Evolutionary conservation across 1,140 invertebrate species (phyloP), one percentile per base, ranked within the genome.

Genomic region (Drosophila parabipectinata): DNA sequence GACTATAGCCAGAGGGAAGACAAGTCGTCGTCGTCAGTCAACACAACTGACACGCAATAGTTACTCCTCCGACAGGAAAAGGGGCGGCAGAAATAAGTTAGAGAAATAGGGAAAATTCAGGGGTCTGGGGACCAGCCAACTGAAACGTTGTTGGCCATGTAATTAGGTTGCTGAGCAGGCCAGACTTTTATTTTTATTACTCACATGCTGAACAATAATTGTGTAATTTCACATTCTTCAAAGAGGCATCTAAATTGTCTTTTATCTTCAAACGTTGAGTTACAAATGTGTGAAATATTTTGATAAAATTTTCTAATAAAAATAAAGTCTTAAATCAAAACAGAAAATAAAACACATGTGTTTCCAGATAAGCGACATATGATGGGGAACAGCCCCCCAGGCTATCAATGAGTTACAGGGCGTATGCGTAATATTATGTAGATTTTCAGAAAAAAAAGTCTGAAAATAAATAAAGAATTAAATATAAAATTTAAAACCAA

Each of bases 321-420:
- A 71, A 30, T 12, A 57, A 56, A 54, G 69, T 63, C 71, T 76
- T 88, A 88, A 82, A 87, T 87, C 83, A 87, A 80, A 77, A 69
- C 55, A 74, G 55, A 51, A 67, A 69, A 84, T 53, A 72, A 75
- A 62, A 72, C 75, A 79, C 51, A 69, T 74, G 63, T 39, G 60
- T 54, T 34, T 26, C 12, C 52, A 39, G 61, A 56, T 45, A 72
- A 41, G 45, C n/a, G 45, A 47, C 28, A 62, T n/a, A 52, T 28
- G 34, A 10, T 39, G 39, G 54, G 12, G n/a, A 21, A 21, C 21
- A 21, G 21, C 21, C 21, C 34, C 15, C 51, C 41, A 44, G 63
- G 63, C 51, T 62, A 66, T 63, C 63, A 62, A 51, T 51, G 34
- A 53, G 63, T 57, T 57, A 45, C 72, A 61, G 67, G 34, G 72